phyloP scores from a whole-genome alignment of 2,797 vertebrate genomes.

The Alauda arvensis region DNA sequence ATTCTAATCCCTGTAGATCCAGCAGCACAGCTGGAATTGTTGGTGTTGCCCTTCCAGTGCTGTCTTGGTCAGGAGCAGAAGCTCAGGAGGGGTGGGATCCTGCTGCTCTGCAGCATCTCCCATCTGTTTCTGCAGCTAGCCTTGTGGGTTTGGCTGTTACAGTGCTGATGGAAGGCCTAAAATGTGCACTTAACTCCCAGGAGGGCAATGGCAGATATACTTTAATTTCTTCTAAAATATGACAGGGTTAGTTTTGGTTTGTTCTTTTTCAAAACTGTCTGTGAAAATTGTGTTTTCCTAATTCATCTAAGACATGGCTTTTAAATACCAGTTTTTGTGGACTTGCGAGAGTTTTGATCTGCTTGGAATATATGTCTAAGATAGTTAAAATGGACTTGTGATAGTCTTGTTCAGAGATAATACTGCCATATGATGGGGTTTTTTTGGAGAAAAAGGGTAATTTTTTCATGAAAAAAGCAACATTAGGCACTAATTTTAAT shows the following conservation, averaged over 20 bases:
- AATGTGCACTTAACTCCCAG: not conserved
- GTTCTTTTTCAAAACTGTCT: not conserved
- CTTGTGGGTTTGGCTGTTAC: not conserved
- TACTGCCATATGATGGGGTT: not conserved
- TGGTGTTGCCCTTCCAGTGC: not conserved
- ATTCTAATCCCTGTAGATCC: not conserved
- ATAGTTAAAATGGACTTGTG: not conserved
- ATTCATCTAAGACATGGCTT: not conserved
- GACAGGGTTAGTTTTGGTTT: not conserved
- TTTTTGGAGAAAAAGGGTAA: not conserved
- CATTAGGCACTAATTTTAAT: not conserved
- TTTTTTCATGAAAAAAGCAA: not conserved
- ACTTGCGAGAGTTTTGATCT: not conserved
- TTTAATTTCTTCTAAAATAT: not conserved
- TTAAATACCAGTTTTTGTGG: not conserved
- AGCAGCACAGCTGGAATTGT: not conserved
- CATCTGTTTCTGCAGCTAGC: not conserved
- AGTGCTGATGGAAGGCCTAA: not conserved
- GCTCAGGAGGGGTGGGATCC: not conserved
- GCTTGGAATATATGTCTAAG: not conserved
- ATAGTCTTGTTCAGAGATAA: not conserved
- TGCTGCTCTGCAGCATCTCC: not conserved
- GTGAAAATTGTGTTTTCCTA: not conserved
- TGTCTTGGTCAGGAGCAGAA: not conserved
- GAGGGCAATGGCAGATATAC: not conserved